Evolutionary conservation across 2,113 vertebrate genomes (phyloP), one percentile per base, ranked within the genome.

Genomic region (Bufo bufo): DNA sequence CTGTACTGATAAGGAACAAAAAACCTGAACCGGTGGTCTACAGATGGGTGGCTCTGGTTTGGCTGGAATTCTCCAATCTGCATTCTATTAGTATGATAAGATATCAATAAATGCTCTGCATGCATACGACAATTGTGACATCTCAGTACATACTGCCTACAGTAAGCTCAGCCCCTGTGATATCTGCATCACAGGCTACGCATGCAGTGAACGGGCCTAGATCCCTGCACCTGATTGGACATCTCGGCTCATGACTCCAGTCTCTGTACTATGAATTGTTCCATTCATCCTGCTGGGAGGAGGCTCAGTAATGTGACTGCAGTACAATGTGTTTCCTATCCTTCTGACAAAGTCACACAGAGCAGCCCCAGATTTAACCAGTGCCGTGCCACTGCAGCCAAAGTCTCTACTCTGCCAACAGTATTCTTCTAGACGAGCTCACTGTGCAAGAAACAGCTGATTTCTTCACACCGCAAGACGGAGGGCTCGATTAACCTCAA

Each of bases 211-310:
- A 84, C 58, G 72, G 61, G 78, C n/a, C 47, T 2, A 20, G 80
- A 16, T 63, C 47, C 47, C n/a, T 3, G 63, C 14, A 3, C 66
- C 72, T 58, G 47, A 84, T 89, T 89, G 81, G 80, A 58, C 58
- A 45, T 80, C 50, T 59, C 33, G 47, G 79, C 52, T 11, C 87
- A 78, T 77, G 81, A 84, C 47, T 78, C 74, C 56, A 23, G 56
- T 14, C 49, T 56, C 47, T 58, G 59, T 56, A 78, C 59, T 69
- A 78, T 89, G 81, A 89, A 89, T 84, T 78, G 72, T 84, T 61
- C 81, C 87, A 84, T 84, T 89, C 87, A 89, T 89, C 61, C 80
- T 71, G 87, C 61, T 89, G 82, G 87, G 87, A 89, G 87, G 87
- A 66, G 87, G 58, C 81, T 20, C 3, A 66, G 56, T 54, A 74